Evolutionary conservation across 2,888 invertebrate genomes (phyloP), one percentile per base, ranked within the genome.

Genomic region (Diaperis boleti): DNA sequence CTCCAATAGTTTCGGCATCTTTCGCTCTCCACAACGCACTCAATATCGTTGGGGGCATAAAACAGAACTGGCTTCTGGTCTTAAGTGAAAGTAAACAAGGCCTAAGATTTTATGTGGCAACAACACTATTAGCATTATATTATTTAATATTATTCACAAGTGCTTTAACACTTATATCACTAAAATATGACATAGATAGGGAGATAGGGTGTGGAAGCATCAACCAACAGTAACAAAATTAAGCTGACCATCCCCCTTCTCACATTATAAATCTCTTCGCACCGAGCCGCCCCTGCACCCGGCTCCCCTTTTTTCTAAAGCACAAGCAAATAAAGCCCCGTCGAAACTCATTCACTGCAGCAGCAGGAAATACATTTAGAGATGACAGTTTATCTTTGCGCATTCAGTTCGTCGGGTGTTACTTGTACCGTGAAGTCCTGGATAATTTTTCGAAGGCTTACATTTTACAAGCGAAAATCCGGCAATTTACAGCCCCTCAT

Each of bases 401-500:
- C 59, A 59, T 59, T 41, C 59, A 50, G 59, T 20, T 71, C 74
- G 70, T 66, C 69, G 69, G 66, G 59, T 71, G 71, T 69, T 70
- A 66, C 67, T 69, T 66, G 69, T 71, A 70, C 68, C 72, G 74
- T 74, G 67, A 73, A 74, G 72, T 60, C 57, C 62, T 61, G 72
- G 71, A 74, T 73, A 72, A 74, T 74, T 73, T 73, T 72, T 73
- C 72, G 70, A 74, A 72, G 71, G 74, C 71, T 72, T 69, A 70
- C 74, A 73, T 73, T 26, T 72, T 72, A 71, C 72, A 70, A 69
- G 70, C 70, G 72, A 62, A 73, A 72, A 73, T 74, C 74, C 72
- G 69, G 71, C 70, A 70, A 73, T 74, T 73, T 73, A 71, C 72
- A 66, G 62, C 69, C 22, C 26, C 57, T 47, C 57, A 37, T 57